Percentiles rank a stretch among this genome's conserved stretches.
phyloP scores from a whole-genome alignment of 1,140 invertebrate species.

The Globodera rostochiensis region DNA sequence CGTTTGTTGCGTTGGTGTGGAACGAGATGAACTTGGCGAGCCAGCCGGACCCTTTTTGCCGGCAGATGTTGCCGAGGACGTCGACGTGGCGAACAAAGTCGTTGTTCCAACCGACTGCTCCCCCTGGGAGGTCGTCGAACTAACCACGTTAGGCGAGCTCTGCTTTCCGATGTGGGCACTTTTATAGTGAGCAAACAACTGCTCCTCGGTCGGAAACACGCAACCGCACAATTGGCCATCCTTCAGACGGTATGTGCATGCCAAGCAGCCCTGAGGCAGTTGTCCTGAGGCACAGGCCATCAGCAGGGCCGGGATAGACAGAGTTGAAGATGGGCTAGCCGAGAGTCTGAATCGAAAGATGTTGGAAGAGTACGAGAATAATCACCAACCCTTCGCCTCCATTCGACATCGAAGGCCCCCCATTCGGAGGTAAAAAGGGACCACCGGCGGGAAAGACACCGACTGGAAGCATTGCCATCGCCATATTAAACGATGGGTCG shows the following conservation, averaged over 20 bases:
- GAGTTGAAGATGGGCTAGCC: neutral
- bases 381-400: neutral
- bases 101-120: neutral
- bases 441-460: neutral
- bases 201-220: slow-evolving; percentile 18
- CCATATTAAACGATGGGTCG: neutral
- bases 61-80: neutral
- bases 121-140: slow-evolving; percentile 17
- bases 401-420: neutral
- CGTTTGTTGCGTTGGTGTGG: slow-evolving; percentile 15
- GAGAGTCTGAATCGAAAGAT: neutral
- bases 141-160: slow-evolving; percentile 23
- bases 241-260: slow-evolving; percentile 21
- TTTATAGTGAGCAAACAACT: slow-evolving; percentile 29
- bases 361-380: neutral
- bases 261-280: slow-evolving; percentile 17
- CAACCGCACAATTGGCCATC: slow-evolving; percentile 24
- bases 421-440: neutral
- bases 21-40: slow-evolving; percentile 12
- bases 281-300: slow-evolving; percentile 25
- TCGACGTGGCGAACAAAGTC: slow-evolving; percentile 8
- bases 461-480: slow-evolving; percentile 21
- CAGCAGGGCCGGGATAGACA: slow-evolving; percentile 22
- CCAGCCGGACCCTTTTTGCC: slow-evolving; percentile 1
- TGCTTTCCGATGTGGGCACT: slow-evolving; percentile 23